phyloP scores from a whole-genome alignment of 2,113 vertebrate genomes.

The Chiloscyllium plagiosum region DNA sequence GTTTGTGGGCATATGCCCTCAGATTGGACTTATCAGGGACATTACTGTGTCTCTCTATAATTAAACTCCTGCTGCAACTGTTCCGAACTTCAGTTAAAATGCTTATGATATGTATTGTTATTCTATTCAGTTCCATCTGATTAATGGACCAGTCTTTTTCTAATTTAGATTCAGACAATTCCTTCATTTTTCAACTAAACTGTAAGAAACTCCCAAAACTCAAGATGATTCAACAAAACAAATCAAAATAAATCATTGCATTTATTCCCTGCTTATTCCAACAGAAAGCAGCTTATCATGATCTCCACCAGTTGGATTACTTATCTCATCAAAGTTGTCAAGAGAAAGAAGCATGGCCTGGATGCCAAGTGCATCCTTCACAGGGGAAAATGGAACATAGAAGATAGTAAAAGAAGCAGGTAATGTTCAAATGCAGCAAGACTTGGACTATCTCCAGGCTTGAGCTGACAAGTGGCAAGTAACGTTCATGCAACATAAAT shows the following conservation, averaged over 20 bases:
- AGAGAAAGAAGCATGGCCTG: not conserved
- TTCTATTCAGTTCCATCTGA: not conserved
- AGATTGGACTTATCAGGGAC: too few relatives aligned
- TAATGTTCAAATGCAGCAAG: too few relatives aligned
- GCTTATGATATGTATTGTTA: not conserved
- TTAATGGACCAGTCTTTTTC: constrained; percentile 3
- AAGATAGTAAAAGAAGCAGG: too few relatives aligned
- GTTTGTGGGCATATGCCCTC: too few relatives aligned
- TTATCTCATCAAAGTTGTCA: not conserved
- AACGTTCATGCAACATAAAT: too few relatives aligned
- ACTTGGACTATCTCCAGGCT: too few relatives aligned
- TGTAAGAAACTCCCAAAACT: not conserved
- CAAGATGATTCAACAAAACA: not conserved
- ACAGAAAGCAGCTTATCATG: not conserved
- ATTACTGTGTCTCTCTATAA: not conserved
- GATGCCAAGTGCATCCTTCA: not conserved
- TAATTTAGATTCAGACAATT: not conserved
- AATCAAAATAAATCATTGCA: not conserved
- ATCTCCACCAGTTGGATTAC: not conserved
- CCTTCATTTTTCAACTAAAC: not conserved
- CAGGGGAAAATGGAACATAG: not conserved
- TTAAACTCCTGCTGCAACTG: not conserved
- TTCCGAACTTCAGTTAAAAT: not conserved
- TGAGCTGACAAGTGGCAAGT: too few relatives aligned
- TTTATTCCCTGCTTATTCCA: not conserved